A percentile compares a stretch with the other conserved stretches of the same genome.
phyloP scores from a whole-genome alignment of 2,888 invertebrate genomes.

The Reticulitermes lucifugus region DNA sequence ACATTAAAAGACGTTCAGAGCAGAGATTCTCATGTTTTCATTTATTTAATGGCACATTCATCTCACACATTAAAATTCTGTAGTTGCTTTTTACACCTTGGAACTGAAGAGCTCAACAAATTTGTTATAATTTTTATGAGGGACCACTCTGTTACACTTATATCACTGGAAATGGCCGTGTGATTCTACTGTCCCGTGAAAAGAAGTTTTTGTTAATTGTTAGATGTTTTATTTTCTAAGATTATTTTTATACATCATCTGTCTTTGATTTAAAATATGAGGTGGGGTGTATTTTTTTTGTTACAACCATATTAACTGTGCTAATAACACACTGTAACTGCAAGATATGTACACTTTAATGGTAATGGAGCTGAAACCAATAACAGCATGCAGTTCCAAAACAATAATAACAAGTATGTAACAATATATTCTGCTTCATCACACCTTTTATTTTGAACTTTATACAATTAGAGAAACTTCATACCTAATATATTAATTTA shows the following conservation, averaged over 20 bases:
- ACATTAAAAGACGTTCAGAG: not conserved
- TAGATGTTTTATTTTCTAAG: not conserved
- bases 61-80: not conserved
- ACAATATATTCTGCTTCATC: conserved; percentile 12
- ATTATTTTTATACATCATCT: conserved; percentile 17
- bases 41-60: not conserved
- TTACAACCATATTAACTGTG: conserved; percentile 17
- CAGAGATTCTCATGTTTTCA: not conserved
- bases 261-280: conserved; percentile 13
- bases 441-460: conserved; percentile 22
- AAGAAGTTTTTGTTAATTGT: not conserved
- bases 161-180: not conserved
- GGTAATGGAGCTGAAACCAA: not conserved
- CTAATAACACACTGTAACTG: conserved; percentile 10
- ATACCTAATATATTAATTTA: conserved; percentile 35
- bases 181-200: not conserved
- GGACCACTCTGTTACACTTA: conserved; percentile 3
- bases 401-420: conserved; percentile 4
- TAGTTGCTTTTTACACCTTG: conserved; percentile 5
- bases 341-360: conserved; percentile 7
- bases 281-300: conserved; percentile 3
- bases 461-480: not conserved
- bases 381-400: not conserved
- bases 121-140: conserved; percentile 21
- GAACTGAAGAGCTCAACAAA: not conserved